A percentile compares a stretch with the other conserved stretches of the same genome.
These are phyloP conservation scores for Megalopta genalis DNA, from an alignment of 1,140 invertebrate species.

Conservation along the genomic window DNA sequence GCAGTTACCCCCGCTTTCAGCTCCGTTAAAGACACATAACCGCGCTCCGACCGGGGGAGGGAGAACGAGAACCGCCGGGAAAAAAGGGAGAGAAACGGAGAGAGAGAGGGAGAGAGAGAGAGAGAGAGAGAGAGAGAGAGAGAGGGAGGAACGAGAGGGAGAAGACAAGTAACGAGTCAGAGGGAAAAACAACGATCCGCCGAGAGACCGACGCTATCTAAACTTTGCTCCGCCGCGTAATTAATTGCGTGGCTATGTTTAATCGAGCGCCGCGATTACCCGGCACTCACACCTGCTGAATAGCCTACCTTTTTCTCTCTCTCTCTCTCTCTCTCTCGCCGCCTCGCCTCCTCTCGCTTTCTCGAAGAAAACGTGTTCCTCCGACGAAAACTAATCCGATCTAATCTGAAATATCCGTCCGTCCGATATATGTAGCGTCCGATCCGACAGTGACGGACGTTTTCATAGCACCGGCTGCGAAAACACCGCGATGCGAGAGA, in stretches of 20 bases:
- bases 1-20: conserved; percentile 58
- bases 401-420: background rate
- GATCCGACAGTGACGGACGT: background rate
- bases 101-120: background rate
- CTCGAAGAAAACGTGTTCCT: background rate
- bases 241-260: conserved; percentile 14
- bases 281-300: background rate
- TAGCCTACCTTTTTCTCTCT: too few species aligned
- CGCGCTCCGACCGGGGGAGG: background rate
- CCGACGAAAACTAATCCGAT: background rate
- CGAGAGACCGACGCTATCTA: conserved; percentile 11
- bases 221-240: conserved; percentile 8
- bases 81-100: background rate
- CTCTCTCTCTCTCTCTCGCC: background rate
- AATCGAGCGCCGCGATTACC: background rate
- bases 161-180: conserved; percentile 15
- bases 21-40: conserved; percentile 56
- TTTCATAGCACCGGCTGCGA: background rate
- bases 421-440: too few species aligned
- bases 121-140: background rate
- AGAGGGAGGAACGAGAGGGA: too few species aligned
- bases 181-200: conserved; percentile 37
- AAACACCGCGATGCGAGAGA: too few species aligned
- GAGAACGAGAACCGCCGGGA: background rate
- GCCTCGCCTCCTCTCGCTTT: background rate